Evolutionary conservation across 2,113 vertebrate species (phyloP), one percentile per base, ranked within the genome.

Genomic region (Galeopterus variegatus): DNA sequence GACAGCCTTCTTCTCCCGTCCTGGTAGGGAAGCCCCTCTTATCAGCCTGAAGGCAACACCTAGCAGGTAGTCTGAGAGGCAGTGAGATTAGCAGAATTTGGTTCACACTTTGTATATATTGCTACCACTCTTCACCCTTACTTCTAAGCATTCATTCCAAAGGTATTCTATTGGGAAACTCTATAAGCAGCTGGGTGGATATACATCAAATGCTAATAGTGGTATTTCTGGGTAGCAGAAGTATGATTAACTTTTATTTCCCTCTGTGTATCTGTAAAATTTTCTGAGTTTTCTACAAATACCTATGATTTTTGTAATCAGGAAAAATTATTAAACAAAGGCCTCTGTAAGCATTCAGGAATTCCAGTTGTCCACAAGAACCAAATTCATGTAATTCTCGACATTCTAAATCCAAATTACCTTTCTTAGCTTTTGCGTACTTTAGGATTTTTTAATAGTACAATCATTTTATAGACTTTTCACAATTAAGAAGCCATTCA

Each of bases 361-460:
- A 77, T 86, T 82, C 69, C 64, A 80, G 41, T 80, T 89, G 88
- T 95, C 26, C 28, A n/a, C 23, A 75, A 88, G 21, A 90, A 92
- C 11, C n/a, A 70, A 93, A 90, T 67, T 73, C 84, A 88, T n/a
- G 4, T 65, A 95, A 87, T 58, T 85, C 77, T 84, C 87, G 33
- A 91, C 88, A 93, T 28, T 95, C 52, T 75, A 97, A 95, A 89
- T 94, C 58, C 5, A 93, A 96, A 87, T 62, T 48, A 72, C 8
- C 18, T 60, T 84, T 87, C 50, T 92, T 62, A 90, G 48, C 18
- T 84, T 83, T 58, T 93, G 31, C 21, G 26, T 64, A 86, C 84
- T 77, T 92, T 77, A 90, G 58, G 24, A 45, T 41, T 92, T 85
- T 94, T 88, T 58, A 95, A 31, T 50, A 83, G 3, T 81, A 36